Percentiles rank a stretch among this genome's conserved stretches.
Evolutionary conservation across 2,797 vertebrate genomes (phyloP).

Genomic region (Schizopygopsis pylzovi): DNA sequence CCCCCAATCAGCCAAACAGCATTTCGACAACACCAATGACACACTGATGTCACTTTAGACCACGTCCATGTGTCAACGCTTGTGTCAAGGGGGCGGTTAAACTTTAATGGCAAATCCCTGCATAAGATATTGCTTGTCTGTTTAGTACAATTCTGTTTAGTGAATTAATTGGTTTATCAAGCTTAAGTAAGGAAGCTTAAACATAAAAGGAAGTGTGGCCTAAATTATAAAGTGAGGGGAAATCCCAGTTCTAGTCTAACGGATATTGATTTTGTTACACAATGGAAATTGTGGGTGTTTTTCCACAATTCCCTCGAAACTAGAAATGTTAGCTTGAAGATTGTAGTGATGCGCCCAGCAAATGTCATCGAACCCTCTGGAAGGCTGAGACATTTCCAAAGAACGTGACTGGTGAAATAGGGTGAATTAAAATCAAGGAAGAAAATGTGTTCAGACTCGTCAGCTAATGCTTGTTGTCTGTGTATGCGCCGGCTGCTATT

Average conservation of each 20-base stretch:
- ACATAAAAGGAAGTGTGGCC: background rate
- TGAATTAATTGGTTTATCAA: background rate
- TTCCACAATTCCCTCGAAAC: background rate
- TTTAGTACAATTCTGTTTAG: background rate
- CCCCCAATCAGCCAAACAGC: constrained; percentile 37
- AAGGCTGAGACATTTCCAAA: constrained; percentile 28
- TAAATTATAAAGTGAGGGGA: background rate
- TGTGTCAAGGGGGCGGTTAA: constrained; percentile 38
- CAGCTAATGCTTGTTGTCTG: background rate
- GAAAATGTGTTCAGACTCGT: constrained; percentile 15
- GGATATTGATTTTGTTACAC: background rate
- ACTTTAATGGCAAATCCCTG: constrained; percentile 3
- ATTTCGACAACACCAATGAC: constrained; percentile 34
- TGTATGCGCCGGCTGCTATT: background rate
- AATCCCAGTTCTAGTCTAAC: background rate
- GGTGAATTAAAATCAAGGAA: constrained; percentile 11
- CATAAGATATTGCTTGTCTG: background rate
- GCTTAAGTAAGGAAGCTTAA: background rate
- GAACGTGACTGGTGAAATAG: constrained; percentile 9
- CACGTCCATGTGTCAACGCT: constrained; percentile 33
- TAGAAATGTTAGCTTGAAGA: constrained; percentile 30
- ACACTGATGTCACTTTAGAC: constrained; percentile 25
- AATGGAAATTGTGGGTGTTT: background rate
- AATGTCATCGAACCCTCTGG: constrained; percentile 5
- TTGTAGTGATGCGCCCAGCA: constrained; percentile 18